Base-by-base conservation (phyloP, 2,797 vertebrate species). In the Chaunax sp. region DNA sequence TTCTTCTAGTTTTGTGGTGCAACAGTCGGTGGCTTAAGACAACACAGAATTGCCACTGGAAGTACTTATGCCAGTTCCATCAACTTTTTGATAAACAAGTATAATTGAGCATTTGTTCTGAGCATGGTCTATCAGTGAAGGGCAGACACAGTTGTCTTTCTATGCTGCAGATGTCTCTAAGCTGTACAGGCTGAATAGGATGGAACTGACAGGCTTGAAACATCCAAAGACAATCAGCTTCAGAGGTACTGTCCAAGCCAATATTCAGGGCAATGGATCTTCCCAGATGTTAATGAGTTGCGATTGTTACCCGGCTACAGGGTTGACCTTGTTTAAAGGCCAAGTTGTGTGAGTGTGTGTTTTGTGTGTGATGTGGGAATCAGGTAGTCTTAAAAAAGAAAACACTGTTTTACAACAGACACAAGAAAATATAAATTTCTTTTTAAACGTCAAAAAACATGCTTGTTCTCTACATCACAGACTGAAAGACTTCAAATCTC, bases 241-340 rank as follows among this genome's bases (percentile, higher is more conserved):
- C 90, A 89, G 80, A 85, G 76, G 58, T 77, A 82, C 84, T 89
- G 90, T 92, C 91, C 80, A 74, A 76, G 51, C 56, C 57, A 88
- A 91, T 92, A 90, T 88, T 62, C 78, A 78, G 72, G 52, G 69
- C 79, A 83, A 83, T 90, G 87, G 88, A 90, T 93, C 88, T 78
- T 80, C 62, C 45, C 51, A 16, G 82, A 86, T 81, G 71, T 81
- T 91, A 88, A 92, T 86, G 72, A 80, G 67, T 70, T 75, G 61
- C 46, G 89, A 90, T 82, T 77, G 84, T 78, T 81, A 78, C 77
- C 55, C 63, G 37, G 70, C 66, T 77, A 76, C 73, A 84, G 62
- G 64, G 64, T 25, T 85, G 84, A 91, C 87, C 84, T 90, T 90
- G 82, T 83, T 87, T 78, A 78, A 82, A 77, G 70, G 69, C 69